These are phyloP conservation scores for Xerus inauris DNA, from an alignment of 2,113 vertebrate genomes.

Conservation along the genomic window DNA sequence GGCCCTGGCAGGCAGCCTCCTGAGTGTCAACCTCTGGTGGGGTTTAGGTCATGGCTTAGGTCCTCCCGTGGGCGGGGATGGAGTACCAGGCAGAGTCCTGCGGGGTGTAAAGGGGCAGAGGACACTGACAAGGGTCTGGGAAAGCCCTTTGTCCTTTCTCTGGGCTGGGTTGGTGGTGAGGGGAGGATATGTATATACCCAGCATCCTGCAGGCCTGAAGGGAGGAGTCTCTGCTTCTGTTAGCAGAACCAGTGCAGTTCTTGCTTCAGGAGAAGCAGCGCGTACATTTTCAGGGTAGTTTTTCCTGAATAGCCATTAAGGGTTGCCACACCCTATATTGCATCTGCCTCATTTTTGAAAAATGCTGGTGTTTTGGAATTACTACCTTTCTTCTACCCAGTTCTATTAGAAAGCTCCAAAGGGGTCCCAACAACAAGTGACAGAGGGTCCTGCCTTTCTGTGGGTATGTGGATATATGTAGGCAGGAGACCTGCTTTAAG, in stretches of 20 bases:
- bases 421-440: neutral
- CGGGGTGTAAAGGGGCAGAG: neutral
- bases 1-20: neutral
- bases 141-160: neutral
- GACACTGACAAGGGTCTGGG: neutral
- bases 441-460: neutral
- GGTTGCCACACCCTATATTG: neutral
- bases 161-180: too few species aligned
- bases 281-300: accelerated
- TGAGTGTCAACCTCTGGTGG: neutral
- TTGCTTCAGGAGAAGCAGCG: accelerated
- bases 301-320: neutral
- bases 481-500: neutral
- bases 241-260: neutral
- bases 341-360: neutral
- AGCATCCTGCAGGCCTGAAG: neutral
- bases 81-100: too few species aligned
- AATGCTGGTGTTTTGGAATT: accelerated
- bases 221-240: too few species aligned
- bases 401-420: accelerated
- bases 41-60: neutral
- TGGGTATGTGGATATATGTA: too few species aligned
- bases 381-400: neutral
- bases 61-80: neutral
- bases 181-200: accelerated